Conservation (phyloP, 1,140 invertebrate genomes). For the Himalopsyche phryganea region DNA sequence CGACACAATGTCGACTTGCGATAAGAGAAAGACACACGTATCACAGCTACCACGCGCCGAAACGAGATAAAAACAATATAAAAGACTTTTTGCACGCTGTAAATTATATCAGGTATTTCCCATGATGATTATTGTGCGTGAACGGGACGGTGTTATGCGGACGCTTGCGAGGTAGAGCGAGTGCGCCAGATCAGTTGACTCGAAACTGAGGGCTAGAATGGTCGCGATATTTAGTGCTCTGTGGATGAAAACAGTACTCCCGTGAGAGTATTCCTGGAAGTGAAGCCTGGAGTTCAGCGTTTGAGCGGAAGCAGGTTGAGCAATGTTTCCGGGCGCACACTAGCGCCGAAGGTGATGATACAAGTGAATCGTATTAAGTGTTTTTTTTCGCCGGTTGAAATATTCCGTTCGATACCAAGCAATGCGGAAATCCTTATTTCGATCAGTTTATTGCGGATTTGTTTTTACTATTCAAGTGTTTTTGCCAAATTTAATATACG, state of each 20-base stretch:
- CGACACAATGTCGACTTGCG: constrained; percentile 1
- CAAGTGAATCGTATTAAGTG: too few relatives aligned
- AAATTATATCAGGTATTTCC: constrained; percentile 36
- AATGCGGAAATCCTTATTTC: too few relatives aligned
- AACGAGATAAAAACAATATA: not conserved
- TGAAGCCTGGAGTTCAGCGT: too few relatives aligned
- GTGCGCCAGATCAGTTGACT: constrained; percentile 21
- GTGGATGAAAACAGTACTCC: not conserved
- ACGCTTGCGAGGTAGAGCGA: constrained; percentile 12
- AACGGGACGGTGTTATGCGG: constrained; percentile 26
- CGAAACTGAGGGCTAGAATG: constrained; percentile 28
- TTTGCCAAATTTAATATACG: too few relatives aligned
- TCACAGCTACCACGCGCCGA: too few relatives aligned
- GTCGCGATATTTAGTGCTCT: constrained; percentile 20
- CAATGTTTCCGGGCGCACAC: constrained; percentile 13
- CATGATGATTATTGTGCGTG: constrained; percentile 31
- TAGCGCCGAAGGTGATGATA: constrained; percentile 16
- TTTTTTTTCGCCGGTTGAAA: too few relatives aligned
- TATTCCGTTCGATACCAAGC: too few relatives aligned
- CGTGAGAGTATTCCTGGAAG: too few relatives aligned
- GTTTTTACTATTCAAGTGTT: too few relatives aligned
- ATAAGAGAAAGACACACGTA: constrained; percentile 19
- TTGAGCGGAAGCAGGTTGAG: not conserved
- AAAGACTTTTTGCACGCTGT: constrained; percentile 26
- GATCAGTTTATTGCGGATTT: too few relatives aligned